A percentile compares a stretch with the other conserved stretches of the same genome.
phyloP scores from a whole-genome alignment of 2,797 vertebrate genomes.

The Ibycter americanus region DNA sequence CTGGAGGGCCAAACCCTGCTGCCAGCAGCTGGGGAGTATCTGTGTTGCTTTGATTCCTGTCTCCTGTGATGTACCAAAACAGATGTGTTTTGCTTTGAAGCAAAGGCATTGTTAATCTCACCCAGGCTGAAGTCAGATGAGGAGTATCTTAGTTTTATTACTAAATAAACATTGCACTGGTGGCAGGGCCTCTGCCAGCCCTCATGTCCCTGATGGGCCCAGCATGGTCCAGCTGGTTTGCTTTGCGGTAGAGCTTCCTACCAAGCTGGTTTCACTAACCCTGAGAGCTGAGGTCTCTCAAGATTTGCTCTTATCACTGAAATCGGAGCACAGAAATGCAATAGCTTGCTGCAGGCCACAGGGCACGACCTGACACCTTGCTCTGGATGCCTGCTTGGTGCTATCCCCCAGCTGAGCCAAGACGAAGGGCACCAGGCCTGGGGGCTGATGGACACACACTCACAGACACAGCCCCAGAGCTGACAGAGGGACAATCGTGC shows the following conservation, averaged over 20 bases:
- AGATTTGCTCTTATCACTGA: fast-evolving
- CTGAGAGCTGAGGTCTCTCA: background rate
- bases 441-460: background rate
- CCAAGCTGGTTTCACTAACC: background rate
- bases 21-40: background rate
- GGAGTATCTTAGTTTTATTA: background rate
- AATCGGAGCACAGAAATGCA: background rate
- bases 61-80: background rate
- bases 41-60: background rate
- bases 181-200: background rate
- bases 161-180: background rate
- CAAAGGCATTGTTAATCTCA: background rate
- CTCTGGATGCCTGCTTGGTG: background rate
- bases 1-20: background rate
- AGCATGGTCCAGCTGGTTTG: background rate
- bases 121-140: background rate
- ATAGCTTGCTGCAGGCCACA: background rate
- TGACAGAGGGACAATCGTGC: background rate
- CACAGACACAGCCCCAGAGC: background rate
- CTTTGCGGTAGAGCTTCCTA: background rate
- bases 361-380: background rate
- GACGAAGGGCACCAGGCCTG: background rate
- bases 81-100: fast-evolving
- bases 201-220: background rate
- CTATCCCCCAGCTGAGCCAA: background rate